These are phyloP conservation scores for Diadumene lineata DNA, from an alignment of 92 coral and sea anemone genomes.

Conservation along the genomic window DNA sequence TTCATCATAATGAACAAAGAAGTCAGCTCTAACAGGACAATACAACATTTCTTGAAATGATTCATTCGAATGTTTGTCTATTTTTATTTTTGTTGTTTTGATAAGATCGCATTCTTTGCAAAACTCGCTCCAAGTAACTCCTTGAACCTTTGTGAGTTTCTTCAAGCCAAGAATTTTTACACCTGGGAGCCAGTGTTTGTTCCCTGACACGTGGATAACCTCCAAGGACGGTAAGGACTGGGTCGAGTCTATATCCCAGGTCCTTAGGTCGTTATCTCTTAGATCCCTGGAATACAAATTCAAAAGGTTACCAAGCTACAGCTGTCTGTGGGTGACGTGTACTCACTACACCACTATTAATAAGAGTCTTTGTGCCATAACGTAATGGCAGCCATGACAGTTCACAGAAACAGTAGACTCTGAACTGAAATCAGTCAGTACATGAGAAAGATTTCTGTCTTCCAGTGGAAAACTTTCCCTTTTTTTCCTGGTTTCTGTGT, in stretches of 20 bases:
- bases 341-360: too few species aligned
- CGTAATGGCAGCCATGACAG: too few species aligned
- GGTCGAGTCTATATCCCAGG: constrained; percentile 45
- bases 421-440: too few species aligned
- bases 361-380: too few species aligned
- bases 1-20: constrained; percentile 33
- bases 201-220: constrained; percentile 41
- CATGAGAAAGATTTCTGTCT: too few species aligned
- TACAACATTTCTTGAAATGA: not conserved
- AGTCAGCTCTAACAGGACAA: constrained; percentile 31
- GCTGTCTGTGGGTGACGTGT: too few species aligned
- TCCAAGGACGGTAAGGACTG: constrained; percentile 29
- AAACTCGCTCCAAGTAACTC: constrained; percentile 54
- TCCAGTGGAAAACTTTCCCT: too few species aligned
- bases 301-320: not conserved
- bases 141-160: constrained; percentile 46
- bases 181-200: constrained; percentile 49
- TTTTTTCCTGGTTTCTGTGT: too few species aligned
- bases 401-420: too few species aligned
- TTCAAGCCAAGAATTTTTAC: constrained; percentile 36
- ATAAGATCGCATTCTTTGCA: constrained; percentile 49
- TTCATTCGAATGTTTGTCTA: not conserved
- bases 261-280: constrained; percentile 31
- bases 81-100: constrained; percentile 24
- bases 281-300: constrained; percentile 42